Base-by-base conservation (phyloP, 2,888 invertebrate species). In the Lasioglossum calceatum region DNA sequence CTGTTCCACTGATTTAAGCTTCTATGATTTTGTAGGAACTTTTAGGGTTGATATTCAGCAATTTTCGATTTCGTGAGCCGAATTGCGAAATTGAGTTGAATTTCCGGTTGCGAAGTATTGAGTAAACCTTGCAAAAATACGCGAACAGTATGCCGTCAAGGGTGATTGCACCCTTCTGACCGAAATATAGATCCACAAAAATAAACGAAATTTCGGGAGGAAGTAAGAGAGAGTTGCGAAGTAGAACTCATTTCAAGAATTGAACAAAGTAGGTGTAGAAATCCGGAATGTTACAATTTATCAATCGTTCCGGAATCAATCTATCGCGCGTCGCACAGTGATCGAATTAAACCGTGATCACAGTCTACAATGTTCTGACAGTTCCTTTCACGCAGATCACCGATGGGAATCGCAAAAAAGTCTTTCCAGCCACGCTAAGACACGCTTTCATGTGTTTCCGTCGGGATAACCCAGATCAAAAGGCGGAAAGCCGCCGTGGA, bases 401-500 rank as follows among this genome's bases (percentile, higher is more conserved):
- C 19, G 36, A 67, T 64, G 27, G 19, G 74, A 67, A 42, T 39
- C 36, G 32, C 32, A 61, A 71, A 79, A 72, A 61, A n/a, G 10
- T 67, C 47, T 47, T 16, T 19, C 27, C 75, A 39, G 75, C n/a
- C 47, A 54, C 4, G n/a, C 39, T 44, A 44, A 81, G 71, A 81
- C 44, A 77, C 81, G 81, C 81, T 81, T 75, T 80, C 75, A 44
- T 67, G n/a, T 61, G 47, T 73, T 79, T 70, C 78, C 81, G 81
- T 47, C 71, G 61, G 58, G 58, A 76, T 72, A 72, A 82, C 79
- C 77, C 50, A 82, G 81, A 87, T 86, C 82, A 77, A 84, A 83
- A 84, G 54, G 82, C 87, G 84, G 86, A 90, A 89, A 84, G 79
- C 75, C 64, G 67, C 32, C 39, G 42, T 64, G 78, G 50, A 81